Base-by-base conservation (phyloP, 2,888 invertebrate genomes). In the Dermolepida albohirtum region DNA sequence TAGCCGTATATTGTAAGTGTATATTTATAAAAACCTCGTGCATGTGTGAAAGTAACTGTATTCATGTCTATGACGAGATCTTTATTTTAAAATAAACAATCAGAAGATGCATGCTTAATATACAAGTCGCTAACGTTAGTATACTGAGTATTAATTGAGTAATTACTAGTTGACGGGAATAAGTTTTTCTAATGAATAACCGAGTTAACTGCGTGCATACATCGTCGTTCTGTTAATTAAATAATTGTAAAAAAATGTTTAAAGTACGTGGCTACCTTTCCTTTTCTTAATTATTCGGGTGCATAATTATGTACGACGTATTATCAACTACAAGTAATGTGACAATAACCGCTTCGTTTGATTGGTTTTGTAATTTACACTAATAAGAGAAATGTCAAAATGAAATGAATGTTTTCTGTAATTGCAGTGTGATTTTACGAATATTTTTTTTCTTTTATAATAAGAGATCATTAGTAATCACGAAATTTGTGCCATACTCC, bases 31-130 rank as follows among this genome's bases (percentile, higher is more conserved):
- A 51, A 51, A 27, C 11, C n/a, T 10, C 8, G 12, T 51, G 10
- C 29, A 12, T 51, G 51, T 29, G 51, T 51, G 51, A 51, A 29
- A 49, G 49, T 49, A 49, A 49, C 49, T 49, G 49, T 51, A 51
- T 51, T 29, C 12, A 4, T 27, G 51, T 51, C 12, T n/a, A 51
- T 27, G 29, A 51, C 27, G 51, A 27, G 17, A 51, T 22, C 51
- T 51, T 29, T n/a, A 12, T 11, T 12, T 51, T 12, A 51, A 51
- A 27, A 51, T 51, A 51, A 51, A 51, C 29, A 51, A 51, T 29
- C 12, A 17, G n/a, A 29, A 51, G 51, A 51, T 51, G 29, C 12
- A 51, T 29, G 49, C 12, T 51, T 51, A 51, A 49, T 49, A 49
- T 16, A 29, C 5, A 29, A 8, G 34, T 17, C 22, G n/a, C 6